Evolutionary conservation across 1,140 invertebrate species (phyloP), one percentile per base, ranked within the genome.

Genomic region (Idris sp.): DNA sequence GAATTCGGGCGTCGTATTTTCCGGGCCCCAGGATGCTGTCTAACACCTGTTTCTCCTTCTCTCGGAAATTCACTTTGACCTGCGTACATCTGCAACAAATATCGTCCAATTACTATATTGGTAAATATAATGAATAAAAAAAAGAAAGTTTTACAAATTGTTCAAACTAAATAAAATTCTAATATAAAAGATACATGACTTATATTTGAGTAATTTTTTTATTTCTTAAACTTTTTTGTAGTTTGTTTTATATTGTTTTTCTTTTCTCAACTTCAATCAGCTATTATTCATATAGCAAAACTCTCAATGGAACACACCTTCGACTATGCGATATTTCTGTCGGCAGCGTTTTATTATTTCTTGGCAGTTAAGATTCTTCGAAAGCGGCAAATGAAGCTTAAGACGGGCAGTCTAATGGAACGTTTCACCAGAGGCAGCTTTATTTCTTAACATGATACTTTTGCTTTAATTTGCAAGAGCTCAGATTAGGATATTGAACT

Each of bases 31-130:
- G 90, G 85, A 97, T 97, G 87, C 94, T 92, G 88, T 98, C 96
- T 86, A 98, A 89, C 78, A 97, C 95, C 88, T 96, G 92, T 86
- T 97, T 97, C 89, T 97, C 96, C 87, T 95, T 97, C 90, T 96
- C 94, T 76, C 96, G 91, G 88, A 94, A 96, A 89, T 96, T 96
- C 84, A 93, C 91, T 87, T 93, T 93, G 49, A 1, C 72, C 51
- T 46, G 76, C 77, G 68, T 65, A 74, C 86, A 88, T 86, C 33
- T 36, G n/a, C n/a, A n/a, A n/a, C n/a, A n/a, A n/a, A n/a, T n/a
- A n/a, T n/a, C n/a, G n/a, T n/a, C n/a, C n/a, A n/a, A n/a, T n/a
- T n/a, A n/a, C n/a, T n/a, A n/a, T n/a, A n/a, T n/a, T n/a, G n/a
- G n/a, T n/a, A n/a, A n/a, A n/a, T n/a, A n/a, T n/a, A n/a, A n/a